A percentile compares a stretch with the other conserved stretches of the same genome.
These are phyloP conservation scores for Melanitta fusca DNA, from an alignment of 2,797 vertebrate species.

Conservation along the genomic window DNA sequence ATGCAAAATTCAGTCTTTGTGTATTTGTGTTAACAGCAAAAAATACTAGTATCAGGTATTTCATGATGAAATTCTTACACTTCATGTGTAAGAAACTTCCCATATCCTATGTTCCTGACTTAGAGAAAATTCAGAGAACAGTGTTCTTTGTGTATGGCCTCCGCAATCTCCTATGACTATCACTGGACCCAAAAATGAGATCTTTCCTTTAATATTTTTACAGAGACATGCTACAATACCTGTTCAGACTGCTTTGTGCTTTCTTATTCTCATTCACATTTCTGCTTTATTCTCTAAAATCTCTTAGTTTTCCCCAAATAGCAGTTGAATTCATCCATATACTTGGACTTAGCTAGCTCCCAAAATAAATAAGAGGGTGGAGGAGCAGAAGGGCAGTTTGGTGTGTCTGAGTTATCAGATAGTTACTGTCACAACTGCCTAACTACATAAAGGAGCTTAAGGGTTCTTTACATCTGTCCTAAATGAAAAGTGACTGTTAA, in stretches of 20 bases:
- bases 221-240: background rate
- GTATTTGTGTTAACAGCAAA: background rate
- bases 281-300: background rate
- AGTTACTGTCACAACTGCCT: background rate
- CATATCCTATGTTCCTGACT: background rate
- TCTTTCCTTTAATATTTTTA: background rate
- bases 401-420: background rate
- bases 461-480: background rate
- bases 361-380: background rate
- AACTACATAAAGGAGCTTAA: background rate
- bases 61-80: background rate
- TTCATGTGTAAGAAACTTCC: background rate
- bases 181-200: background rate
- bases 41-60: background rate
- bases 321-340: background rate
- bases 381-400: background rate
- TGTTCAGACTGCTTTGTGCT: background rate
- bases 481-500: constrained; percentile 42
- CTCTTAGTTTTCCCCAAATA: background rate
- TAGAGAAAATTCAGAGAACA: background rate
- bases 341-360: background rate
- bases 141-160: background rate
- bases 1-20: background rate
- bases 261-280: background rate
- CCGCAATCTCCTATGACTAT: background rate